Conservation (phyloP, 2,888 invertebrate species). For the Coelopa pilipes region DNA sequence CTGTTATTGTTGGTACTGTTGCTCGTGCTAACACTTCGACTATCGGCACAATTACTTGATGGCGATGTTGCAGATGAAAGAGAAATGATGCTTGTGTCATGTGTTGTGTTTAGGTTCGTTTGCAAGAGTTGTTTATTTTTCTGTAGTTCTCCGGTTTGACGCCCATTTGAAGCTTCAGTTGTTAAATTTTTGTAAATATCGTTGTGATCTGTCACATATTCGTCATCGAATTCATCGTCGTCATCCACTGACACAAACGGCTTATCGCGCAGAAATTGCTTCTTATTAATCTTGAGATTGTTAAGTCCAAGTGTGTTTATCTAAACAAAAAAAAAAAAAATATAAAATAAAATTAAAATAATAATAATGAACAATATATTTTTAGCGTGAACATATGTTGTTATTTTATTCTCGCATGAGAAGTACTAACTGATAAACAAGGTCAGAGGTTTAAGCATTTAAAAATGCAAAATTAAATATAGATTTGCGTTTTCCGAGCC, state of each 20-base stretch:
- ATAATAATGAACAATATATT: too few species aligned
- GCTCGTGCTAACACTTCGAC: constrained; percentile 46
- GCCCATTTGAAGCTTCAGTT: constrained; percentile 42
- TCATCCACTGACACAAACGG: constrained; percentile 56
- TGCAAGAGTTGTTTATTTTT: constrained; percentile 33
- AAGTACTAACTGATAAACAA: background rate
- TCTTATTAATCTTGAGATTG: constrained; percentile 38
- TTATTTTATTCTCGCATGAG: background rate
- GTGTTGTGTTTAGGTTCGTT: constrained; percentile 44
- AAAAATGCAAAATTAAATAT: too few species aligned
- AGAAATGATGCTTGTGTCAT: constrained; percentile 72
- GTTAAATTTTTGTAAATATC: constrained; percentile 45
- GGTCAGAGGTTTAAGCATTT: too few species aligned
- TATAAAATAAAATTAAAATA: too few species aligned
- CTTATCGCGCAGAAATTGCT: constrained; percentile 49
- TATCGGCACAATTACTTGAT: constrained; percentile 57
- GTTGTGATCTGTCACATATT: constrained; percentile 34
- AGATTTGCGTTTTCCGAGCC: too few species aligned
- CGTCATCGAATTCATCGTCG: constrained; percentile 42
- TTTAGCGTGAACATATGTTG: background rate
- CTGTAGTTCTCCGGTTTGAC: constrained; percentile 35
- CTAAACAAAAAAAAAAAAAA: constrained; percentile 42
- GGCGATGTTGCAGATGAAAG: constrained; percentile 62
- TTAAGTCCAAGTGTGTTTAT: constrained; percentile 58
- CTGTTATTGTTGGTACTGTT: constrained; percentile 45